Percentiles rank a stretch among this genome's conserved stretches.
Conservation (phyloP, 2,113 vertebrate genomes). For the Halichoeres trimaculatus region DNA sequence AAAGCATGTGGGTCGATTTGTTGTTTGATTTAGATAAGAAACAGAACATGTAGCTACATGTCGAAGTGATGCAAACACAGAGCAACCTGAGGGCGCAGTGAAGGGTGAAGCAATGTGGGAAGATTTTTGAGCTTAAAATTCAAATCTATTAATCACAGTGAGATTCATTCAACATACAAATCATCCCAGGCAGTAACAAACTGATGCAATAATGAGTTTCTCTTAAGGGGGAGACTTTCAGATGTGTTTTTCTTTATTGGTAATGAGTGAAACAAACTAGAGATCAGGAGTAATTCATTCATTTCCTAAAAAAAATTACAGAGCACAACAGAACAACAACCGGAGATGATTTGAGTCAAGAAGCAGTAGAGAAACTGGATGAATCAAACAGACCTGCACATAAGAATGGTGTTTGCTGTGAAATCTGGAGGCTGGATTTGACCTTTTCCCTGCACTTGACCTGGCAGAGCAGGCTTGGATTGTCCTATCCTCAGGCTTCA, state of each 20-base stretch:
- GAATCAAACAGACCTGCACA: not conserved
- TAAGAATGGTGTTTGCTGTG: not conserved
- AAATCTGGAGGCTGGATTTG: constrained; percentile 17
- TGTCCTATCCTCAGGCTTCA: constrained; percentile 12
- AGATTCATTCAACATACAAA: not conserved
- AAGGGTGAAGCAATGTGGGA: not conserved
- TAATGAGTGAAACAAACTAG: not conserved
- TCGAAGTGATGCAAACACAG: not conserved
- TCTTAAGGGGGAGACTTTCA: not conserved
- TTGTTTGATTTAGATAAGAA: not conserved
- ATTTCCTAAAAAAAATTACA: not conserved
- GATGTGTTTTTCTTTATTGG: not conserved
- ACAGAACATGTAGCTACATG: not conserved
- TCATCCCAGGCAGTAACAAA: not conserved
- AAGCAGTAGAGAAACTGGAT: not conserved
- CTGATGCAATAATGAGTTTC: not conserved
- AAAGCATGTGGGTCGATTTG: not conserved
- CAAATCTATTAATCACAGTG: not conserved
- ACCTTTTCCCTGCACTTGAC: constrained; percentile 52
- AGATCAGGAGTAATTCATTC: not conserved
- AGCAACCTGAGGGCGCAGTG: not conserved
- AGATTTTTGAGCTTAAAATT: not conserved
- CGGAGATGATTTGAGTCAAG: not conserved
- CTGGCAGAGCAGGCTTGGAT: constrained; percentile 18
- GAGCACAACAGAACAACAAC: not conserved